Conservation (phyloP, 2,113 vertebrate species). For the Raphicerus campestris region DNA sequence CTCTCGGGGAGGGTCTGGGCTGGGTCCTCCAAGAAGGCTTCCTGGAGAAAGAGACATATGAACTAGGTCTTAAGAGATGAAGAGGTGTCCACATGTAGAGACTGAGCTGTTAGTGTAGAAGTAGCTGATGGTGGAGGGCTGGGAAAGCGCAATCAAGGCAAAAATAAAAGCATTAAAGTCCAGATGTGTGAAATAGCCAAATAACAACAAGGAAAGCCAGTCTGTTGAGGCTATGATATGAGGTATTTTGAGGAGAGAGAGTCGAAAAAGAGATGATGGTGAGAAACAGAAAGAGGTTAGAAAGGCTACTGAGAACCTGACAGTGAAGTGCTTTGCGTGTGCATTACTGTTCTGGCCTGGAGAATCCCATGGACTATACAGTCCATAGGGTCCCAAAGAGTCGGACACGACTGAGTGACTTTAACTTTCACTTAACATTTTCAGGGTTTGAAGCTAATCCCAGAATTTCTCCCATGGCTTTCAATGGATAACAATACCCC, state of each 20-base stretch:
- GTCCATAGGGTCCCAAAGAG: background rate
- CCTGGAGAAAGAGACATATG: background rate
- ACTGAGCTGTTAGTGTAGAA: background rate
- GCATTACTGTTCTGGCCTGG: background rate
- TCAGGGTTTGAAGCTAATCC: background rate
- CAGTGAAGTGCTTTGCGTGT: background rate
- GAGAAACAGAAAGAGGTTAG: background rate
- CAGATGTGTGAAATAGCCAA: background rate
- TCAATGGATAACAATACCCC: background rate
- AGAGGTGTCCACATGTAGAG: background rate
- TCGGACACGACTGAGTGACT: background rate
- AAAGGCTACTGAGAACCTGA: background rate
- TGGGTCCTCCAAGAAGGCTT: background rate
- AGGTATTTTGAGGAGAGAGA: background rate
- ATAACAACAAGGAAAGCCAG: background rate
- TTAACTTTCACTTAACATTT: background rate
- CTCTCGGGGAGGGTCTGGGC: background rate
- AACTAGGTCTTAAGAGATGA: background rate
- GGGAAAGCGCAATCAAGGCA: background rate
- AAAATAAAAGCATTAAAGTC: background rate
- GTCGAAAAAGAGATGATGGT: background rate
- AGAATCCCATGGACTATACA: background rate
- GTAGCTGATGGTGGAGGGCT: background rate
- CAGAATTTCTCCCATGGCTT: background rate
- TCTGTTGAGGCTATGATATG: background rate